Conservation (phyloP, 30 jellyfish, hydroid and myxozoan genomes). For the Aurelia coerulea region DNA sequence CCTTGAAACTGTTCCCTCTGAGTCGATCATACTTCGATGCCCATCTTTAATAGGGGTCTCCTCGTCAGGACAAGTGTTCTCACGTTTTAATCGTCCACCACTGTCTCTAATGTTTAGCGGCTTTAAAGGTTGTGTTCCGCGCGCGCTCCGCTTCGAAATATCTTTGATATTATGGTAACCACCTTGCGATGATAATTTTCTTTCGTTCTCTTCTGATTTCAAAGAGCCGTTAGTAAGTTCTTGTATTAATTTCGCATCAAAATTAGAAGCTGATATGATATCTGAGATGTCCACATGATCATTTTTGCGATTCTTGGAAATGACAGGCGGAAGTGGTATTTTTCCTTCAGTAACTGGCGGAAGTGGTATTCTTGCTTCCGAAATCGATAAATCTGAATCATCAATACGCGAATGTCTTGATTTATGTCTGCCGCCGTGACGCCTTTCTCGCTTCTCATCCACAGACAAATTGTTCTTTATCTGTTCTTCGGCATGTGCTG, state of each 20-base stretch:
- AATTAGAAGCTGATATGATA: slow-evolving; percentile 36
- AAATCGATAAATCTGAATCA: not conserved
- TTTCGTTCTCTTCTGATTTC: slow-evolving; percentile 20
- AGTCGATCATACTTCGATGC: slow-evolving; percentile 1
- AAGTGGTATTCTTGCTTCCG: slow-evolving; percentile 26
- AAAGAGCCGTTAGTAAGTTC: slow-evolving; percentile 14
- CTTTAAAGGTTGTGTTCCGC: slow-evolving; percentile 22
- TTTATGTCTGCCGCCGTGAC: slow-evolving; percentile 8
- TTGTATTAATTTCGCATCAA: slow-evolving; percentile 46
- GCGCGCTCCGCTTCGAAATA: slow-evolving; percentile 35
- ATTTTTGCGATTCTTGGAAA: slow-evolving; percentile 54
- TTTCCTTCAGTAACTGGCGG: slow-evolving; percentile 5
- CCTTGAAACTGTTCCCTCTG: not conserved
- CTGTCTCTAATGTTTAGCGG: slow-evolving; percentile 36
- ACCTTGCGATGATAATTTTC: slow-evolving; percentile 13
- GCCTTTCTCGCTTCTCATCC: slow-evolving; percentile 19
- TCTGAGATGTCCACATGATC: slow-evolving; percentile 67
- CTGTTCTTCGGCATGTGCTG: slow-evolving; percentile 9
- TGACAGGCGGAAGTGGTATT: slow-evolving; percentile 72
- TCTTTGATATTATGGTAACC: slow-evolving; percentile 8
- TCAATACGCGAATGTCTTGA: not conserved
- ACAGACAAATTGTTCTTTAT: slow-evolving; percentile 7
- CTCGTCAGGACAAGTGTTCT: slow-evolving; percentile 28
- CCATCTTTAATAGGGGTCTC: slow-evolving; percentile 55
- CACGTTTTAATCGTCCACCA: slow-evolving; percentile 44